phyloP scores from a whole-genome alignment of 1,140 invertebrate species.

The Zaprionus capensis region DNA sequence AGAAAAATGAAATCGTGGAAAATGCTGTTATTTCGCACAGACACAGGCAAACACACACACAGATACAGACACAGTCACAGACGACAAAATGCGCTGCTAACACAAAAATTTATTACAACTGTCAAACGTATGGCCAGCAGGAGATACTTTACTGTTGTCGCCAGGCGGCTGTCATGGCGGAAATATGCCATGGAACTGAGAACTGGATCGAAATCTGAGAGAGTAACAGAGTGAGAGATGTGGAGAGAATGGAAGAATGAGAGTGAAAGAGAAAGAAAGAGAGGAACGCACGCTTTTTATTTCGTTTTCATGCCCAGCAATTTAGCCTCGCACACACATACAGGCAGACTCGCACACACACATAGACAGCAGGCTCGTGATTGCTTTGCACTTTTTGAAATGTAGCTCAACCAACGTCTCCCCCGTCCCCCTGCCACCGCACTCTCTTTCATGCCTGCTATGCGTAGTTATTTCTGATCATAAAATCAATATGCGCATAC shows the following conservation, averaged over 20 bases:
- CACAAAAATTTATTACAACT: conserved; percentile 77
- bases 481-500: conserved; percentile 84
- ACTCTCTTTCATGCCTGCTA: conserved; percentile 32
- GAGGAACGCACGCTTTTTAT: conserved; percentile 51
- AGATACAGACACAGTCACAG: conserved; percentile 10
- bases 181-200: conserved; percentile 35
- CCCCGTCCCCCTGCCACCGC: not conserved
- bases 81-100: conserved; percentile 48
- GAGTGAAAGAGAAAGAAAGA: not conserved
- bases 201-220: conserved; percentile 21
- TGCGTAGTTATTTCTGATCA: conserved; percentile 82
- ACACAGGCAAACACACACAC: conserved; percentile 33
- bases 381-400: conserved; percentile 79
- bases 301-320: conserved; percentile 49
- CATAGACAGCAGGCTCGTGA: conserved; percentile 55
- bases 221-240: not conserved
- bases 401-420: conserved; percentile 11
- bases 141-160: conserved; percentile 67
- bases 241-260: not conserved
- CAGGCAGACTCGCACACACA: conserved; percentile 1
- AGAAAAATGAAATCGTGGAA: conserved; percentile 32
- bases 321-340: conserved; percentile 37
- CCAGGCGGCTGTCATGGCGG: conserved; percentile 9
- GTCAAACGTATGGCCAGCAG: conserved; percentile 53
- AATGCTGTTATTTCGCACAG: conserved; percentile 63